phyloP scores from a whole-genome alignment of 1,140 invertebrate genomes.

The Cryptotermes secundus region DNA sequence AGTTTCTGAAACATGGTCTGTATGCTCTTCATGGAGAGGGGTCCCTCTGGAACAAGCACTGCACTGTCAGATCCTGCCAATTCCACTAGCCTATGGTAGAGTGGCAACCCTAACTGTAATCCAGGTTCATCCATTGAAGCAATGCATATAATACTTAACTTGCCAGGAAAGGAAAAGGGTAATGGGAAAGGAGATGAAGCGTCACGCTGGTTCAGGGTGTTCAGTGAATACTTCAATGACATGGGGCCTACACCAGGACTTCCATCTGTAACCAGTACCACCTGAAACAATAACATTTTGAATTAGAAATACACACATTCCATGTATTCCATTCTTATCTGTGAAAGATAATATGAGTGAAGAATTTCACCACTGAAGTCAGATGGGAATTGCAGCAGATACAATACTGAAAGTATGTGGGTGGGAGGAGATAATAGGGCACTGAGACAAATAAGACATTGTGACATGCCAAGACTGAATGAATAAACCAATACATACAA shows the following conservation, averaged over 20 bases:
- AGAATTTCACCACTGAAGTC: no score
- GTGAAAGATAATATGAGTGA: no score
- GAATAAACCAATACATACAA: no score
- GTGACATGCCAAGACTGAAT: no score
- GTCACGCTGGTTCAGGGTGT: constrained; percentile 47
- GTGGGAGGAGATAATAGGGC: no score
- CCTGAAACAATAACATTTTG: constrained; percentile 47
- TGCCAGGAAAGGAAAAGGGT: constrained; percentile 78
- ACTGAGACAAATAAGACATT: no score
- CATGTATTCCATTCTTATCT: no score
- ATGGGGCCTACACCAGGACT: constrained; percentile 67
- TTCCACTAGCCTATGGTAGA: constrained; percentile 55
- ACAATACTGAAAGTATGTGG: no score
- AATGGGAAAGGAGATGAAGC: constrained; percentile 60
- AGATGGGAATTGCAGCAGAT: no score
- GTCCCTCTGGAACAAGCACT: constrained; percentile 62
- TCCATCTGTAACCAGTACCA: constrained; percentile 78
- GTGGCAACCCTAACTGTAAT: constrained; percentile 47
- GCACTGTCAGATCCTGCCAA: constrained; percentile 62
- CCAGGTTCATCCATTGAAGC: constrained; percentile 55
- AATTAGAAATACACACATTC: neutral
- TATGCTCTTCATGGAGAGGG: constrained; percentile 58
- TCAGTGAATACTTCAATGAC: constrained; percentile 56
- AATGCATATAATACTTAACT: constrained; percentile 73
- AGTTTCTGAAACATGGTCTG: constrained; percentile 69